phyloP scores from a whole-genome alignment of 2,888 invertebrate genomes.

The Pammene aurita region DNA sequence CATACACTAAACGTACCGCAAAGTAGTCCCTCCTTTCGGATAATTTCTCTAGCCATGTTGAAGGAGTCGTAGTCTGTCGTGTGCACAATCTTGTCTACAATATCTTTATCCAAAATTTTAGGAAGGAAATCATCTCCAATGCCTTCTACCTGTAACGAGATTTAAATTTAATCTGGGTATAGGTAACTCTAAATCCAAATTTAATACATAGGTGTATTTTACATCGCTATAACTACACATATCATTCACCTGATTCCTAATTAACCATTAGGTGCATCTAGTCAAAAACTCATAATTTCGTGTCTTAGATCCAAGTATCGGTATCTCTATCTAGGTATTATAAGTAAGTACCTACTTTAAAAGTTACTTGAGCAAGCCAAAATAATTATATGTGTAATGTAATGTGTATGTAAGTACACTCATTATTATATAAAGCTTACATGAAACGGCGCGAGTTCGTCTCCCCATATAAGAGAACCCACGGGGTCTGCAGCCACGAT shows the following conservation, averaged over 20 bases:
- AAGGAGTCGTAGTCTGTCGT: slow-evolving; percentile 90
- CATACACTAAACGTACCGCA: slow-evolving; percentile 84
- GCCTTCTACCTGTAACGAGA: slow-evolving; percentile 82
- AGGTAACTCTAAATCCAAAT: no score
- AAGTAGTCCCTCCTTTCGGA: slow-evolving; percentile 94
- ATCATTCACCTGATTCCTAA: no score
- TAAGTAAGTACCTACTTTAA: no score
- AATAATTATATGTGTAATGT: no score
- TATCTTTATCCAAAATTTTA: slow-evolving; percentile 89
- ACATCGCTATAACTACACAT: no score
- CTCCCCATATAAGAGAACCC: slow-evolving; percentile 83
- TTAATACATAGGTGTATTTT: no score
- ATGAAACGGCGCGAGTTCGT: slow-evolving; percentile 19
- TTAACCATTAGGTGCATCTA: no score
- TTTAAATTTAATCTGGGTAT: background rate
- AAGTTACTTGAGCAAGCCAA: no score
- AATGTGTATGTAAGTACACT: no score
- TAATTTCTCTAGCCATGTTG: slow-evolving; percentile 91
- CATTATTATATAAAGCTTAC: slow-evolving; percentile 22
- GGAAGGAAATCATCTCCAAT: slow-evolving; percentile 98
- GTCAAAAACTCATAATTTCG: no score
- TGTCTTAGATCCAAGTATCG: no score
- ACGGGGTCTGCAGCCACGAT: slow-evolving; percentile 94
- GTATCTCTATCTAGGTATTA: no score
- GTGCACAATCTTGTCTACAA: slow-evolving; percentile 93